Percentiles rank a stretch among this genome's conserved stretches.
Evolutionary conservation across 2,888 invertebrate species (phyloP).

Genomic region (Abrostola tripartita): DNA sequence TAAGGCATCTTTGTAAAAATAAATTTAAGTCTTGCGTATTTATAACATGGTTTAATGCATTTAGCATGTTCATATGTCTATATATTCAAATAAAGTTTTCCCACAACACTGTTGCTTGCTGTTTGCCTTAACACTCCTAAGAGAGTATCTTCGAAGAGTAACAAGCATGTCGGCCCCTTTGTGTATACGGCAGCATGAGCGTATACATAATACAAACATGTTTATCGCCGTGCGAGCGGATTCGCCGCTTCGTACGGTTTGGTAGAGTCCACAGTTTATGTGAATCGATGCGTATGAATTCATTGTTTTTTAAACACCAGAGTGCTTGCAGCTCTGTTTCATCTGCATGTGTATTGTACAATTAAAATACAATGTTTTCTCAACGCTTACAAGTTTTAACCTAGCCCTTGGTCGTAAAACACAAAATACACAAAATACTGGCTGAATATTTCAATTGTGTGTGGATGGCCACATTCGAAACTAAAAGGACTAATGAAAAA

Average conservation of each 20-base stretch:
- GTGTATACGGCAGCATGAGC: background rate
- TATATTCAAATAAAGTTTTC: background rate
- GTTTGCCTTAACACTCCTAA: background rate
- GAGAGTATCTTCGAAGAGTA: background rate
- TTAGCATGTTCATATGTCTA: background rate
- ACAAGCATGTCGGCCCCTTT: background rate
- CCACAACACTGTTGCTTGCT: background rate
- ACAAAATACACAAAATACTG: background rate
- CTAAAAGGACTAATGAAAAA: too few relatives aligned
- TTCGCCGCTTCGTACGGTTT: background rate
- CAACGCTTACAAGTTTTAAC: background rate
- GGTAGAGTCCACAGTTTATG: background rate
- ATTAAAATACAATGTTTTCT: slow-evolving; percentile 1
- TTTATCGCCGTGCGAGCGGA: slow-evolving; percentile 2
- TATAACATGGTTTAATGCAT: background rate
- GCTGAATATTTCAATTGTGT: too few relatives aligned
- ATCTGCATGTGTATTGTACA: background rate
- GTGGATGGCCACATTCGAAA: too few relatives aligned
- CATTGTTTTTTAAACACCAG: slow-evolving; percentile 5
- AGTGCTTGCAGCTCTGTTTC: background rate
- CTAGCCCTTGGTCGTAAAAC: background rate
- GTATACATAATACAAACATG: slow-evolving; percentile 5
- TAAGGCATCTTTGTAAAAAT: too few relatives aligned
- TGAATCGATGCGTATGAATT: slow-evolving; percentile 5
- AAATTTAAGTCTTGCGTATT: background rate